phyloP scores from a whole-genome alignment of 1,140 invertebrate genomes.

The Octopus bimaculoides region DNA sequence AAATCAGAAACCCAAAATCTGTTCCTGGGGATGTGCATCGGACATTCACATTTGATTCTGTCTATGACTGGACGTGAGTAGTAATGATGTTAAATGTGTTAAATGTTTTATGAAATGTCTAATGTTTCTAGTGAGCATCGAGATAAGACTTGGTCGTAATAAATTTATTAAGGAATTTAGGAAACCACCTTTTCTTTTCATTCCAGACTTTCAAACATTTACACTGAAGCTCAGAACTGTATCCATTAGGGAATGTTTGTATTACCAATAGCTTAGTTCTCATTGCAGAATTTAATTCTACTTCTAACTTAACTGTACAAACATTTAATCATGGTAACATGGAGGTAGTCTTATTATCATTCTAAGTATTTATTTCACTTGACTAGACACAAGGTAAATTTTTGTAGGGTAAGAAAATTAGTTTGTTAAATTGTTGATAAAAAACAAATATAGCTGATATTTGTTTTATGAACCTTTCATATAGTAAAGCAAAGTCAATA shows the following conservation, averaged over 20 bases:
- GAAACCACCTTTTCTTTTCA: not conserved
- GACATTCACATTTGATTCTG: slow-evolving; percentile 74
- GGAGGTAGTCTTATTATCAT: no score
- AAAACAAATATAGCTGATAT: no score
- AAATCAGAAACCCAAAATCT: slow-evolving; percentile 61
- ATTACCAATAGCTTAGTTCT: not conserved
- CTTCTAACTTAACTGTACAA: no score
- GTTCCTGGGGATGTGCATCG: slow-evolving; percentile 64
- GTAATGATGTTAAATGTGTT: not conserved
- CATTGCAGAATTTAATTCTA: no score
- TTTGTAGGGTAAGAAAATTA: no score
- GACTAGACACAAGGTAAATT: no score
- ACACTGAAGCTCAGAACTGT: not conserved
- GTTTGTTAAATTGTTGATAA: no score
- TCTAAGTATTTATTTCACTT: no score
- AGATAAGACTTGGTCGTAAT: not conserved
- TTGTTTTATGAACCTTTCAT: no score
- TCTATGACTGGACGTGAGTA: slow-evolving; percentile 63
- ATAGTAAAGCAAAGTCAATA: no score
- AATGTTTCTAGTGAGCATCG: not conserved
- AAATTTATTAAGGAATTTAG: not conserved
- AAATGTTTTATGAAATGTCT: not conserved
- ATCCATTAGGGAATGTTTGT: not conserved
- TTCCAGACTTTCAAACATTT: not conserved
- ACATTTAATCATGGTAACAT: no score